Conservation (phyloP, 1,140 invertebrate species). For the Bombus confusus region DNA sequence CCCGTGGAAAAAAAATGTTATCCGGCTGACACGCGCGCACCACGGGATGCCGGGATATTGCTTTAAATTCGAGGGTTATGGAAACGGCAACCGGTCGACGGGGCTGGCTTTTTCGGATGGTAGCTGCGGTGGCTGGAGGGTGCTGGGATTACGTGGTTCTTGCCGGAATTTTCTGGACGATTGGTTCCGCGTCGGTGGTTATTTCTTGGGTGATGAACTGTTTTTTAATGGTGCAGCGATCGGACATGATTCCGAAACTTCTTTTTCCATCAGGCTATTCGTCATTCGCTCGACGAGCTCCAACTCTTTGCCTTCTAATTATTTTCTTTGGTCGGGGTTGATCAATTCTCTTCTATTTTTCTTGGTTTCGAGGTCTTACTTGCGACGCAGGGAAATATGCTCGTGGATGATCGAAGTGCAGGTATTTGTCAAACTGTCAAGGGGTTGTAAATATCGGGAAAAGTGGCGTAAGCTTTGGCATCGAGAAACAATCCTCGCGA, state of each 20-base stretch:
- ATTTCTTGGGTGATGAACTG: background rate
- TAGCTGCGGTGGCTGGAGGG: background rate
- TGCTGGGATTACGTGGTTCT: background rate
- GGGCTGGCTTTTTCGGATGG: background rate
- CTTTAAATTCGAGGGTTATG: constrained; percentile 27
- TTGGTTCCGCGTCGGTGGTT: background rate
- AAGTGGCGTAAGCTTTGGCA: too few species aligned
- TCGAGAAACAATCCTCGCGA: too few species aligned
- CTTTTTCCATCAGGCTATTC: background rate
- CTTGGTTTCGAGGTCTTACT: background rate
- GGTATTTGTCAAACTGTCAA: too few species aligned
- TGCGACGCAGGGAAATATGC: too few species aligned
- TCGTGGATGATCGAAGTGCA: too few species aligned
- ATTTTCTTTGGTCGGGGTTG: too few species aligned
- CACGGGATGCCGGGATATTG: constrained; percentile 4
- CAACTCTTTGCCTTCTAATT: too few species aligned
- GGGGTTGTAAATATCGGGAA: too few species aligned
- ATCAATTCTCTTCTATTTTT: background rate
- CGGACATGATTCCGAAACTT: background rate
- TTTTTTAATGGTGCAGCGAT: background rate
- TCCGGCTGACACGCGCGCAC: constrained; percentile 14
- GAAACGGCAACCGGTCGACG: background rate
- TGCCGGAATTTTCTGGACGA: background rate
- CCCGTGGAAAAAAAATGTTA: background rate
- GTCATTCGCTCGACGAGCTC: too few species aligned